Evolutionary conservation across 92 coral and sea anemone genomes (phyloP).

Genomic region (Epizoanthus fatuus): DNA sequence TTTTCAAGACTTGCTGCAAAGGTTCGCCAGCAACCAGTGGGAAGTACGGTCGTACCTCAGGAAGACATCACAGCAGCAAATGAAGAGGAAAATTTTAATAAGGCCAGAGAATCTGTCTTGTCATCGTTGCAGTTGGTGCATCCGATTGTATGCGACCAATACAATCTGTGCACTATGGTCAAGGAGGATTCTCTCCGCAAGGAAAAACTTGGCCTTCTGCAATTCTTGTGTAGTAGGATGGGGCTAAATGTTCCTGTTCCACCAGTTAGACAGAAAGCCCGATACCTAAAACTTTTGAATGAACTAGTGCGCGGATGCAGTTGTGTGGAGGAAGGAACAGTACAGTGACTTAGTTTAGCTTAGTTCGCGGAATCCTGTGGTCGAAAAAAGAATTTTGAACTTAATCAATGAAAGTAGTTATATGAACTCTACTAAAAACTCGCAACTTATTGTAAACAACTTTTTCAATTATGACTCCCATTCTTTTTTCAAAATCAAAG

Average conservation of each 20-base stretch:
- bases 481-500: no score
- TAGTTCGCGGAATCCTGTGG: no score
- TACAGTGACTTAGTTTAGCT: no score
- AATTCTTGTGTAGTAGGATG: constrained; percentile 19
- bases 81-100: constrained; percentile 43
- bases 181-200: constrained; percentile 7
- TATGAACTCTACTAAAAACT: no score
- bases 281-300: constrained; percentile 23
- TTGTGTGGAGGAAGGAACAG: constrained; percentile 5
- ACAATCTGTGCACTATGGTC: constrained; percentile 47
- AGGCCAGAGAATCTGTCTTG: constrained; percentile 27
- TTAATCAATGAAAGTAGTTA: no score
- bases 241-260: constrained; percentile 30
- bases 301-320: constrained; percentile 15
- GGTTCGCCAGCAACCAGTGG: constrained; percentile 33
- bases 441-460: no score
- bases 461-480: no score
- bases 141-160: constrained; percentile 47
- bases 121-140: constrained; percentile 20
- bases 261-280: constrained; percentile 44
- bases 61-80: constrained; percentile 33
- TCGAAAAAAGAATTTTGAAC: no score
- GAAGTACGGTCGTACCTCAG: not conserved
- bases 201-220: constrained; percentile 25
- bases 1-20: constrained; percentile 62